Conservation (phyloP, 1,140 invertebrate genomes). For the Philotrypesis tridentata region DNA sequence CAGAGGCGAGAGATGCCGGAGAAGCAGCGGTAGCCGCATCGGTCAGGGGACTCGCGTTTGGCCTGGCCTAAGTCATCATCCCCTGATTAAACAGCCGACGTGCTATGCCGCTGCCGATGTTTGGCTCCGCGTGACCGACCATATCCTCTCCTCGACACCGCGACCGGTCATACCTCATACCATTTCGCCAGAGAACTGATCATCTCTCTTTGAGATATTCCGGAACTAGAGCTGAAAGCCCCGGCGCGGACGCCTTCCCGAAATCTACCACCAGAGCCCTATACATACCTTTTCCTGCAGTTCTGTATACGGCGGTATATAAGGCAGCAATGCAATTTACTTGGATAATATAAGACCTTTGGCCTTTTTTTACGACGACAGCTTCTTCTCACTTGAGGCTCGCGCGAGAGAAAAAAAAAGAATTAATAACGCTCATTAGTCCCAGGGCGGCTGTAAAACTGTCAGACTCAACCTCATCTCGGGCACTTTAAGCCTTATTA, state of each 20-base stretch:
- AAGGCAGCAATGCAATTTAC: conserved; percentile 16
- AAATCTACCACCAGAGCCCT: no score
- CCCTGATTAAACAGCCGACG: conserved; percentile 55
- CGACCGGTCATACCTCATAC: conserved; percentile 24
- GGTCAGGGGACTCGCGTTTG: background rate
- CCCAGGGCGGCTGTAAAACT: no score
- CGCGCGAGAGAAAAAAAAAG: no score
- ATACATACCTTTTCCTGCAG: no score
- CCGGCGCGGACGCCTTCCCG: no score
- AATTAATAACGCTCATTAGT: no score
- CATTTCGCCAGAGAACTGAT: conserved; percentile 23
- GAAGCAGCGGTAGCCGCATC: background rate
- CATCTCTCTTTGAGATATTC: conserved; percentile 34
- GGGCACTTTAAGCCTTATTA: background rate
- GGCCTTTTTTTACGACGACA: no score
- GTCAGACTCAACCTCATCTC: no score
- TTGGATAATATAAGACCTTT: background rate
- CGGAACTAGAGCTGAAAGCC: background rate
- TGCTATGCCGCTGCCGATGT: conserved; percentile 40
- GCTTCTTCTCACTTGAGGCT: no score
- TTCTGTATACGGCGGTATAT: background rate
- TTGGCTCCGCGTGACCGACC: conserved; percentile 54
- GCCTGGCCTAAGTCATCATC: conserved; percentile 53
- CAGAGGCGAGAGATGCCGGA: background rate
- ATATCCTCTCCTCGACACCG: conserved; percentile 30